Evolutionary conservation across 2,113 vertebrate genomes (phyloP).

Genomic region (Camarhynchus parvulus): DNA sequence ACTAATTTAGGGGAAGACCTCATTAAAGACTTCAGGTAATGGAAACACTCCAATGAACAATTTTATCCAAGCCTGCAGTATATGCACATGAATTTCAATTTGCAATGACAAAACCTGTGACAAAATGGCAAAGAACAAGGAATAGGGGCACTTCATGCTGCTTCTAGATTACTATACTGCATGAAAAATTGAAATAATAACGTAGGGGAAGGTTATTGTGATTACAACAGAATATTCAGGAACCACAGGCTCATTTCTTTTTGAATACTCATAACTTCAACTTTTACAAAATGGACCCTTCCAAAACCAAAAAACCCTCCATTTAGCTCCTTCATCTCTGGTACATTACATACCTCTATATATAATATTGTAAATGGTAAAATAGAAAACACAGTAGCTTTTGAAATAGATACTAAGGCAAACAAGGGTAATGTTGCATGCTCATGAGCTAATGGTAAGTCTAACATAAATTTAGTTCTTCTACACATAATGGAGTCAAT

Average conservation of each 20-base stretch:
- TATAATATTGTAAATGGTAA: neutral
- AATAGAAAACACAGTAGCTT: neutral
- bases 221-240: neutral
- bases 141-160: neutral
- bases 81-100: conserved; percentile 6
- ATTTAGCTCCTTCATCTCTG: neutral
- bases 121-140: neutral
- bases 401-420: neutral
- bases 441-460: neutral
- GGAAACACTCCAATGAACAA: neutral
- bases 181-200: neutral
- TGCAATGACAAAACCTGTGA: neutral
- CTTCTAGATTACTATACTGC: neutral
- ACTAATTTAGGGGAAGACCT: neutral
- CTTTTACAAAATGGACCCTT: neutral
- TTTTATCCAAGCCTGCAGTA: neutral
- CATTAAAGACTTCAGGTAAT: neutral
- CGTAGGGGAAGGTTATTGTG: neutral
- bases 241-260: neutral
- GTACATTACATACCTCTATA: neutral
- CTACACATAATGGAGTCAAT: neutral
- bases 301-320: neutral
- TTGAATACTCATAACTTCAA: neutral
- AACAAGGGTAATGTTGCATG: neutral
- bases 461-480: neutral